These are phyloP conservation scores for Heliothis peltigera DNA, from an alignment of 2,888 invertebrate genomes.

Conservation along the genomic window DNA sequence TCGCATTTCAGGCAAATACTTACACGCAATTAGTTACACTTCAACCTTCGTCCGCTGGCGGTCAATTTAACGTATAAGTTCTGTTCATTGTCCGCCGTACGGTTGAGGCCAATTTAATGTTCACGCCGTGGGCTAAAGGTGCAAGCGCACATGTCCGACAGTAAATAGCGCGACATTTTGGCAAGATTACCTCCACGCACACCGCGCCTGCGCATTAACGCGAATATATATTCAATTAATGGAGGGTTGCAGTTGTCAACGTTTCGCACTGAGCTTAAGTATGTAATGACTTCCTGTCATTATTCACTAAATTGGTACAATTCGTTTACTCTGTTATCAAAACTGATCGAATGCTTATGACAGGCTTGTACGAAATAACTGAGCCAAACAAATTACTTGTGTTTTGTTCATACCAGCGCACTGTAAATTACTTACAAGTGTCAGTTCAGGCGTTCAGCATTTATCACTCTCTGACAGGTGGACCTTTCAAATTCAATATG, in stretches of 20 bases:
- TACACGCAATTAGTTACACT: conserved; percentile 64
- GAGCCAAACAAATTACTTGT: conserved; percentile 9
- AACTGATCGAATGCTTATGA: conserved; percentile 31
- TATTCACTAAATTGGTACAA: conserved; percentile 20
- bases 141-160: conserved; percentile 44
- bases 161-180: conserved; percentile 44
- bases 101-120: conserved; percentile 55
- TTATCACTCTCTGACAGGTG: conserved; percentile 1
- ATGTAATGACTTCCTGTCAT: conserved; percentile 39
- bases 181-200: conserved; percentile 45
- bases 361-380: conserved; percentile 18
- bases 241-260: conserved; percentile 33
- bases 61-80: conserved; percentile 48
- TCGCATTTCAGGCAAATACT: conserved; percentile 44
- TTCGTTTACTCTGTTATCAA: conserved; percentile 10
- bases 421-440: conserved; percentile 7
- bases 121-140: conserved; percentile 57
- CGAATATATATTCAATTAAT: conserved; percentile 51
- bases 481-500: conserved; percentile 6
- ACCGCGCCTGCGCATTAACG: conserved; percentile 45
- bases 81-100: conserved; percentile 48
- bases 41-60: conserved; percentile 50
- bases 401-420: conserved; percentile 3
- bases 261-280: conserved; percentile 24
- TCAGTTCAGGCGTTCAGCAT: background rate